Evolutionary conservation across 1,140 invertebrate species (phyloP).

Genomic region (Ganaspis sp.): DNA sequence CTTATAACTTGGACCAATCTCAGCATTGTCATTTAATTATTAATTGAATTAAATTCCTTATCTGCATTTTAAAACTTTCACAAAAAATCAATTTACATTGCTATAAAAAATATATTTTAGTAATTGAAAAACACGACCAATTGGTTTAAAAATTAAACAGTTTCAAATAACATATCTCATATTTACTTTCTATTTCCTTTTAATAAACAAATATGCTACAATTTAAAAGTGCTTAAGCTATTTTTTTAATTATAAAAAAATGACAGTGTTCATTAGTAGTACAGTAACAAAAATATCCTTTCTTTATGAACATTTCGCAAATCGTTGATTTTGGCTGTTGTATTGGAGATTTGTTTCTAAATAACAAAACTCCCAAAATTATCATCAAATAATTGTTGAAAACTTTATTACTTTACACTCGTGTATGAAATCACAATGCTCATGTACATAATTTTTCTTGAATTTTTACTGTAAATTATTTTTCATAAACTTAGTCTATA

Average conservation of each 20-base stretch:
- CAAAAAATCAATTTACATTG: not conserved
- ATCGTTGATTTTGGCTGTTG: not conserved
- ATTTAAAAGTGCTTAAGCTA: not conserved
- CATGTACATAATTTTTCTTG: constrained; percentile 26
- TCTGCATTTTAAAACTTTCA: not conserved
- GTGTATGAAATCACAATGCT: constrained; percentile 19
- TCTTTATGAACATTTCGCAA: not conserved
- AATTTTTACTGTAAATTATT: constrained; percentile 31
- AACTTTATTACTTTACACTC: constrained; percentile 20
- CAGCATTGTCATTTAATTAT: not conserved
- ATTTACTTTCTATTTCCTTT: not conserved
- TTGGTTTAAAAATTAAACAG: not conserved
- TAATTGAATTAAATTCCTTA: not conserved
- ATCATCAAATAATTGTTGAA: not conserved
- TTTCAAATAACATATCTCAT: constrained; percentile 20
- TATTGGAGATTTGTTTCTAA: not conserved
- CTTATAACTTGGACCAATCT: constrained; percentile 24
- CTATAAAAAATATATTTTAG: not conserved
- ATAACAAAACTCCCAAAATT: not conserved
- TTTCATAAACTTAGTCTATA: constrained; percentile 28
- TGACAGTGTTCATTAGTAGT: not conserved
- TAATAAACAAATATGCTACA: not conserved
- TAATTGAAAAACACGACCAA: not conserved
- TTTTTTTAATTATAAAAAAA: constrained; percentile 4
- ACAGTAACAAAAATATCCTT: not conserved